These are phyloP conservation scores for Eupithecia centaureata DNA, from an alignment of 2,888 invertebrate genomes.

Conservation along the genomic window DNA sequence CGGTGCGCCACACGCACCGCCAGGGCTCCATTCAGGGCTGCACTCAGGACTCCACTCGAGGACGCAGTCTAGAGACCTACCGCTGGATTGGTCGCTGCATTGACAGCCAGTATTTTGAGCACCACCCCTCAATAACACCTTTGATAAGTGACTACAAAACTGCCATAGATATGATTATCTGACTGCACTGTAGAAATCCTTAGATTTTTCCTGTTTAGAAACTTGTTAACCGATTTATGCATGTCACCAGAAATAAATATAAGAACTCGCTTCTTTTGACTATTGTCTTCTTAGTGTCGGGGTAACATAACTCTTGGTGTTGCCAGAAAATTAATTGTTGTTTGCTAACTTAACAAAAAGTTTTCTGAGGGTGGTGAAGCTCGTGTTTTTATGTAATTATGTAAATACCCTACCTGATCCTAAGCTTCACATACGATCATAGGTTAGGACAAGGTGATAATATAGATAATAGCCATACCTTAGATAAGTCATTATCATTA, in stretches of 20 bases:
- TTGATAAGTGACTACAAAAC: neutral
- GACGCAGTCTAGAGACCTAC: slow-evolving; percentile 73
- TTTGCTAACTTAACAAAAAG: neutral
- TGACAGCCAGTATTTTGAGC: slow-evolving; percentile 81
- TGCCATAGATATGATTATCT: neutral
- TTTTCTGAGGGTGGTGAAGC: slow-evolving; percentile 55
- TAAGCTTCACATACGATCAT: slow-evolving; percentile 74
- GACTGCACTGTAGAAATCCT: slow-evolving; percentile 1
- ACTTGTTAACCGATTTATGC: neutral
- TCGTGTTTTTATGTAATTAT: slow-evolving; percentile 76
- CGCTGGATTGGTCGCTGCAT: slow-evolving; percentile 82
- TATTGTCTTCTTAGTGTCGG: neutral
- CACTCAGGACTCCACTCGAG: slow-evolving; percentile 66
- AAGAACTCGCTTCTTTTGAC: neutral
- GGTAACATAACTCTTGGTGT: neutral
- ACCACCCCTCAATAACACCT: slow-evolving; percentile 46
- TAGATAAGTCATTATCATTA: slow-evolving; percentile 62
- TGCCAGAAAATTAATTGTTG: neutral
- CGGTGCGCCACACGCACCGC: slow-evolving; percentile 79
- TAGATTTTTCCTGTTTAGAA: neutral
- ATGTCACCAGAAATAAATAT: neutral
- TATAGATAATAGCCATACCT: slow-evolving; percentile 77
- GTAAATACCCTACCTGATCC: slow-evolving; percentile 67
- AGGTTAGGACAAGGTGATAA: slow-evolving; percentile 81
- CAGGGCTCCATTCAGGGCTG: slow-evolving; percentile 54